Evolutionary conservation across 2,797 vertebrate genomes (phyloP).

Genomic region (Amblyraja radiata): DNA sequence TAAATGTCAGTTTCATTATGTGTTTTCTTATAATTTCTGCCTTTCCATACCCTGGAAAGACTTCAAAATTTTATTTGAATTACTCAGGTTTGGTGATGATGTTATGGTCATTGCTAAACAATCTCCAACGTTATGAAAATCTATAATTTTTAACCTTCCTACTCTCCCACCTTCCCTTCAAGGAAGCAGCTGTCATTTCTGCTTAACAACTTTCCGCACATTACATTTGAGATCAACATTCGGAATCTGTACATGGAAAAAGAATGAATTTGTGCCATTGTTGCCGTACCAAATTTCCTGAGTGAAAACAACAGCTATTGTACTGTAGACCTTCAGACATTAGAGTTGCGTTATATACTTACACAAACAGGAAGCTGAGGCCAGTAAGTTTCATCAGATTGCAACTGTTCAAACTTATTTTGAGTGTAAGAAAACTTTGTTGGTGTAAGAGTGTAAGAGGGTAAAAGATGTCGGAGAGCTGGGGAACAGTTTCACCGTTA

Average conservation of each 20-base stretch:
- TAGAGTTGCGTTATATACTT: not conserved
- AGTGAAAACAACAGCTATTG: constrained; percentile 13
- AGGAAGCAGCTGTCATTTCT: constrained; percentile 11
- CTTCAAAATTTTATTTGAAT: not conserved
- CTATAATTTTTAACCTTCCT: constrained; percentile 2
- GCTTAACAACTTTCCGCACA: not conserved
- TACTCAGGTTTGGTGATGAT: too few species aligned
- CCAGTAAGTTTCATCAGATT: constrained; percentile 19
- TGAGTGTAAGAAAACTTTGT: not conserved
- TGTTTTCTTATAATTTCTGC: not conserved
- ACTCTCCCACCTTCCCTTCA: constrained; percentile 14
- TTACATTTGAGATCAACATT: not conserved
- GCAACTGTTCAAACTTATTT: not conserved
- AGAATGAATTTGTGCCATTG: constrained; percentile 15
- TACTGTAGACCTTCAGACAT: not conserved
- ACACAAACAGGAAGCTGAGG: constrained; percentile 11
- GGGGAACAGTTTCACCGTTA: not conserved
- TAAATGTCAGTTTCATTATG: not conserved
- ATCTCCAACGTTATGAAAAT: not conserved
- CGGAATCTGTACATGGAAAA: not conserved
- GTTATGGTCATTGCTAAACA: too few species aligned
- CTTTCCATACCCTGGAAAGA: not conserved
- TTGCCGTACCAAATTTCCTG: constrained; percentile 12
- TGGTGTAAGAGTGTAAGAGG: too few species aligned
- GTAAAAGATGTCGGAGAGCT: not conserved